Base-by-base conservation (phyloP, 2,797 vertebrate genomes). In the Paratrypauchen microcephalus region DNA sequence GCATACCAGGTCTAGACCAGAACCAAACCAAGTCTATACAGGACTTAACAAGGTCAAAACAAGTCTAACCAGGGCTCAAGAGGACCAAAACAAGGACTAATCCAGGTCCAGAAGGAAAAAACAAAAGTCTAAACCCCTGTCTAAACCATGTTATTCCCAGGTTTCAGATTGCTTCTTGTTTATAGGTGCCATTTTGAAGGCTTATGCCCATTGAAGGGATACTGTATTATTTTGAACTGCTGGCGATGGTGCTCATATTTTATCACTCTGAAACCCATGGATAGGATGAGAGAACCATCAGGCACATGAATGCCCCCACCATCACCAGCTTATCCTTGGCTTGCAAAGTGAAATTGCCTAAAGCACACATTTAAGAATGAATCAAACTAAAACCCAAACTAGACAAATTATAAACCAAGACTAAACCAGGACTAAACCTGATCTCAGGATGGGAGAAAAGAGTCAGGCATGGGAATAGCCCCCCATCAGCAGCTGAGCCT, bases 401-500 rank as follows among this genome's bases (percentile, higher is more conserved):
- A 28, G 15, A 23, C 21, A 9, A 52, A 55, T 15, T 28, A 26
- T 26, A 57, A 28, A 60, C 57, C 30, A 26, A 24, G 57, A 59
- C 26, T 30, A 59, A 58, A 58, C 56, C 26, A 18, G 56, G 7
- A 30, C 26, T 58, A 58, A 19, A 30, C 56, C 56, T 2, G 13
- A 9, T 28, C 26, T 58, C 24, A 58, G 28, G 16, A 56, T 56
- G 21, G 61, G 2, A 68, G 52, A 26, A 32, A 4, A 30, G 30
- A 32, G 6, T 32, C 72, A 68, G 80, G 75, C 62, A 3, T 55
- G n/a, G 66, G 74, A 82, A 79, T 77, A 86, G 84, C 86, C 70
- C 79, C 72, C 68, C 85, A 85, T 67, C 66, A 71, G 73, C 68
- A 76, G 83, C 77, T 82, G 72, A 76, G 81, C 85, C 87, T 87